Percentiles rank a stretch among this genome's conserved stretches.
Evolutionary conservation across 2,797 vertebrate genomes (phyloP).

Genomic region (Morus bassanus): DNA sequence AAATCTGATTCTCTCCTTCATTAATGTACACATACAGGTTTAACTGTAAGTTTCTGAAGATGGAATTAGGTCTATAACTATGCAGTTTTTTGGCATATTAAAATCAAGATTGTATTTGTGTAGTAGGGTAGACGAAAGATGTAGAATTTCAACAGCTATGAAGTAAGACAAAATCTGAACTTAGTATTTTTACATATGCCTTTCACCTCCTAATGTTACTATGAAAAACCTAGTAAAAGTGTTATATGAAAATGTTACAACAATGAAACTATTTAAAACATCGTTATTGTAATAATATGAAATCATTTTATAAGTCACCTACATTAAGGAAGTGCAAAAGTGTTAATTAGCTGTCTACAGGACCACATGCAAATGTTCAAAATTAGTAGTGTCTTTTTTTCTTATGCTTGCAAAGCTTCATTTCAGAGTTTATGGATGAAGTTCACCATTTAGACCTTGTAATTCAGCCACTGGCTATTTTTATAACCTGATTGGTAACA

Average conservation of each 20-base stretch:
- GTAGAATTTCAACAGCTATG: not conserved
- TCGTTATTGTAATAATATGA: not conserved
- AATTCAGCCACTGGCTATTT: not conserved
- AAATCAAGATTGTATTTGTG: not conserved
- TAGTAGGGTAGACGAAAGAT: not conserved
- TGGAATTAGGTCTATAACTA: not conserved
- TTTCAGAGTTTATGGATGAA: not conserved
- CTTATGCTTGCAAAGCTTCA: not conserved
- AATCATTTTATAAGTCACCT: not conserved
- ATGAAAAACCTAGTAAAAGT: not conserved
- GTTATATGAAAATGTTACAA: not conserved
- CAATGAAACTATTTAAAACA: not conserved
- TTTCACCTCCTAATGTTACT: not conserved
- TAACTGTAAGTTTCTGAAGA: not conserved
- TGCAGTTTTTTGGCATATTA: not conserved
- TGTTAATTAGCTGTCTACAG: not conserved
- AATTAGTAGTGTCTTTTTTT: not conserved
- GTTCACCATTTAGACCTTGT: not conserved
- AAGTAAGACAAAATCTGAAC: not conserved
- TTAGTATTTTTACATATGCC: not conserved
- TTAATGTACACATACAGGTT: not conserved
- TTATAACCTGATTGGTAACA: not conserved
- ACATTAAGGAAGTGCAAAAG: not conserved
- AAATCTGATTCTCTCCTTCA: not conserved
- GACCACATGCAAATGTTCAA: not conserved